Base-by-base conservation (phyloP, 2,888 invertebrate species). In the Ceratothoa steindachneri region DNA sequence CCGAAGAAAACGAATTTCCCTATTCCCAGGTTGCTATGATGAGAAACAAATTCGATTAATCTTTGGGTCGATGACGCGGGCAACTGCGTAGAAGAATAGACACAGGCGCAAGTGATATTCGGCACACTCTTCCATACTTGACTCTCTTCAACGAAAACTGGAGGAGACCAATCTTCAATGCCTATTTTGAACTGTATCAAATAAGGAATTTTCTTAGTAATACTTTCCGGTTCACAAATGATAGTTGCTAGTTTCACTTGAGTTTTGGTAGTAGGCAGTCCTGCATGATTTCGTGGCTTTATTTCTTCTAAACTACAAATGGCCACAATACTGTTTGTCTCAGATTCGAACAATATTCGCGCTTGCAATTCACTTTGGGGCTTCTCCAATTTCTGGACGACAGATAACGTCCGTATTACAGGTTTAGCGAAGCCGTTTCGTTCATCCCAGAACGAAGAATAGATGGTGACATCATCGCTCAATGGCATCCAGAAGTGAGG, bases 381-480 rank as follows among this genome's bases (percentile, higher is more conserved):
- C 19, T 72, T 68, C 0, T 28, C 24, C 12, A 53, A 31, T 15
- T 70, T 74, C n/a, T 68, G 52, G 5, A 74, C 68, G 12, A 73
- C 70, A 24, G 67, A 73, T n/a, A 79, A 51, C 2, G 72, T 72
- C 51, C 74, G 66, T 9, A 79, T 65, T 30, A 70, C 55, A 12
- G 76, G 74, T 7, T 73, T 72, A 15, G 73, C 72, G 30, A 76
- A 66, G 2, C 76, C 74, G 60, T 67, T 76, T 52, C 71, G 60
- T n/a, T 76, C 76, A 60, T 79, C 79, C 75, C 73, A 76, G 30
- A 72, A 79, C n/a, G 79, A 69, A 12, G 79, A 76, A 53, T 79
- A 79, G 15, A 79, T 71, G 30, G 68, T 69, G 30, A 79, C 31
- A 30, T 79, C 79, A 30, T 66, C 66, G 27, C 74, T 72, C n/a